Base-by-base conservation (phyloP, 2,888 invertebrate species). In the Rotaria socialis region DNA sequence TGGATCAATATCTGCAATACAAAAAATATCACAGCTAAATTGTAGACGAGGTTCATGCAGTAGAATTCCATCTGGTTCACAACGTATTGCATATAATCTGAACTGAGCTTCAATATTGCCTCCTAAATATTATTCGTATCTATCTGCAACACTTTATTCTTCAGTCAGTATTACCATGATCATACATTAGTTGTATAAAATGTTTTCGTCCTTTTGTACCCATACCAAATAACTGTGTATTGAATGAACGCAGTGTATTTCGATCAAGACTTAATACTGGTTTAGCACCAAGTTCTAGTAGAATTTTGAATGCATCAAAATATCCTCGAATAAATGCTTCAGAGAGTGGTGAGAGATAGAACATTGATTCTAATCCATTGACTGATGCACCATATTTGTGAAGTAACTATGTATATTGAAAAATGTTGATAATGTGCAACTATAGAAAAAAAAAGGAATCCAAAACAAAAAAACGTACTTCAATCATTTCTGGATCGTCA, bases 101-200 rank as follows among this genome's bases (percentile, higher is more conserved):
- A 80, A 80, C 14, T 80, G 47, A 11, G 19, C 11, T n/a, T 47
- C 80, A 24, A 80, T 80, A 47, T 47, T 11, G 19, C 41, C 80
- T 47, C 80, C 80, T 80, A 80, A 47, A 80, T 47, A 43, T 6
- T 8, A 47, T 75, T 3, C 27, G 8, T 4, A 75, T 43, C 4
- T 24, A 24, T 2, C 5, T 75, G 43, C 24, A 0, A 7, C 22
- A 22, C 5, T 41, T 1, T 27, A 74, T 60, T n/a, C 52, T 52
- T 16, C 14, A 11, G 47, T 47, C 22, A 67, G 6, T 47, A 16
- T 47, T 80, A 80, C 80, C 80, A 80, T 80, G 47, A n/a, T 80
- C 80, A n/a, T 80, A 80, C n/a, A 80, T n/a, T 47, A 80, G 35
- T n/a, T 80, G 80, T 24, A 80, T 24, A n/a, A 47, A 80, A 47